Base-by-base conservation (phyloP, 2,113 vertebrate species). In the Tylochromis polylepis region DNA sequence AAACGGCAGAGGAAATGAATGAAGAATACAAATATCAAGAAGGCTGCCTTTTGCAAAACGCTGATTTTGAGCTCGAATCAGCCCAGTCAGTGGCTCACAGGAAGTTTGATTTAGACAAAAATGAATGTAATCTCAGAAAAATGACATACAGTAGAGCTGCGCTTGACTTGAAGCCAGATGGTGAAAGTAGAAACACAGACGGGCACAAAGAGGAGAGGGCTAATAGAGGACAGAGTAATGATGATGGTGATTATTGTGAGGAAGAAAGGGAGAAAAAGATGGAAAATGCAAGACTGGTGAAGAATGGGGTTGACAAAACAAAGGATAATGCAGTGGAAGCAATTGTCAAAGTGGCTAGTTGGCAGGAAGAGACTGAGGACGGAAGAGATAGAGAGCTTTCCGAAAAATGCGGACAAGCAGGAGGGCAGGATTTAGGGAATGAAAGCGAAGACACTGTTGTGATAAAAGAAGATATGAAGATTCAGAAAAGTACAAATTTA, bases 1-100 rank as follows among this genome's bases (percentile, higher is more conserved):
- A 90, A 90, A 90, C 84, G 4, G 85, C 46, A 2, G 88, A 89
- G 16, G 91, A 92, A 27, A 3, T 90, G 1, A 36, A 29, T 4
- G 55, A 84, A 51, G 84, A 89, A 20, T 56, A n/a, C 2, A 77
- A 84, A 79, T 56, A 53, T 57, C 24, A 51, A 10, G 43, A 46
- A 56, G n/a, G 27, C n/a, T 41, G 3, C 11, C 2, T 5, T 18
- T 22, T n/a, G 22, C 70, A 82, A 83, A 81, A 49, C 27, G 31
- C 51, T 57, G 81, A 49, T 34, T 56, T 59, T 20, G 67, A 79
- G 51, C 67, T 22, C 16, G 58, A 79, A 41, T 78, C 82, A n/a
- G 38, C 16, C 65, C 49, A 65, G 34, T 11, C 67, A 10, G 57
- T 0, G 4, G 16, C 11, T 87, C 56, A 67, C 14, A 22, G 51